These are phyloP conservation scores for Anagrus nilaparvatae DNA, from an alignment of 1,140 invertebrate genomes.

Conservation along the genomic window DNA sequence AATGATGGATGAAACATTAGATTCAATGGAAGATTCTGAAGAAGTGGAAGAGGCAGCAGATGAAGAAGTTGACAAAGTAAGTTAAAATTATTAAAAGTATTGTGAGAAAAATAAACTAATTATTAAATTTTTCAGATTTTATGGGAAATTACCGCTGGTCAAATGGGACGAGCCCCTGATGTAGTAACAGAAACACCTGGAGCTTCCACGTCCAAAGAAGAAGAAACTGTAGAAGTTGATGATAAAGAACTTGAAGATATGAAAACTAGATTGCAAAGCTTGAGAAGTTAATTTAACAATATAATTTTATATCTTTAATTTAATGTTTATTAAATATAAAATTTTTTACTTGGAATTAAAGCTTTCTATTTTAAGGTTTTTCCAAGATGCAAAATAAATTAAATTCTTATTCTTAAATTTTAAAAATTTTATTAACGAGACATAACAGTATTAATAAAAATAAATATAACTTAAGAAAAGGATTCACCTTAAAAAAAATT, in stretches of 20 bases:
- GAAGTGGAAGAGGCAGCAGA: slow-evolving; percentile 89
- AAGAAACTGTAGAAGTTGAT: slow-evolving; percentile 48
- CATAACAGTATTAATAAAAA: too few relatives aligned
- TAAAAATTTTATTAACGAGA: too few relatives aligned
- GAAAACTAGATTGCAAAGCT: slow-evolving; percentile 71
- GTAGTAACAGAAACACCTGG: slow-evolving; percentile 58
- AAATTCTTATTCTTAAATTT: too few relatives aligned
- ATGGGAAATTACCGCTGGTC: slow-evolving; percentile 90
- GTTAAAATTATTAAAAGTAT: neutral
- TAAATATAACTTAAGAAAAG: too few relatives aligned
- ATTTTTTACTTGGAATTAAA: too few relatives aligned
- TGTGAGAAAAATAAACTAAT: neutral
- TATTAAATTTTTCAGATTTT: slow-evolving; percentile 55
- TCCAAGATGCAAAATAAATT: too few relatives aligned
- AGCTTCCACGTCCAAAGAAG: slow-evolving; percentile 41
- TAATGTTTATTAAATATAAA: too few relatives aligned
- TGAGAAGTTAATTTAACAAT: slow-evolving; percentile 77
- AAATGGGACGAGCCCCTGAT: slow-evolving; percentile 79
- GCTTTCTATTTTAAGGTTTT: too few relatives aligned
- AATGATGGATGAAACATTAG: slow-evolving; percentile 98
- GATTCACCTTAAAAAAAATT: too few relatives aligned
- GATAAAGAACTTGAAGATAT: slow-evolving; percentile 76
- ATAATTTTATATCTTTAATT: too few relatives aligned
- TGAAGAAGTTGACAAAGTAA: slow-evolving; percentile 83
- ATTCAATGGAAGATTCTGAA: slow-evolving; percentile 77